Evolutionary conservation across 30 jellyfish, hydroid and myxozoan genomes (phyloP).

Genomic region (Turritopsis rubra): DNA sequence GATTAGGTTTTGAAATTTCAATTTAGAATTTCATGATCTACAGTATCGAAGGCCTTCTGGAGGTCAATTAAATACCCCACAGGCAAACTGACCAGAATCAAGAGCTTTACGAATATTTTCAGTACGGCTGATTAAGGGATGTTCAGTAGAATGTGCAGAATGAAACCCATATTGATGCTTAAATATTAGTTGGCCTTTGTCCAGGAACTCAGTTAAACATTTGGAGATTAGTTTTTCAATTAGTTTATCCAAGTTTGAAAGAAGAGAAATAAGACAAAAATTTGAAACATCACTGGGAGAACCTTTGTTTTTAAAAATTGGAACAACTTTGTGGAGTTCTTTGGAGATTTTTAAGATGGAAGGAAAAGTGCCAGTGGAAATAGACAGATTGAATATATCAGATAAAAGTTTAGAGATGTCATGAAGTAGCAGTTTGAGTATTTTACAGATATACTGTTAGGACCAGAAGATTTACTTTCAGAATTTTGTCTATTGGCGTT

Average conservation of each 20-base stretch:
- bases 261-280: background rate
- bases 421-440: background rate
- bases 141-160: background rate
- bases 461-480: background rate
- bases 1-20: too few relatives aligned
- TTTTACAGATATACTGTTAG: background rate
- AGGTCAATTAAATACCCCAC: background rate
- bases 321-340: background rate
- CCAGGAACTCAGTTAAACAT: background rate
- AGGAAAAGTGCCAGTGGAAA: background rate
- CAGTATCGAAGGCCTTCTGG: background rate
- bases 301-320: background rate
- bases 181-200: too few relatives aligned
- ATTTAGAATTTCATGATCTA: background rate
- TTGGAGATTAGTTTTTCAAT: background rate
- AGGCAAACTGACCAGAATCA: background rate
- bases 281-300: background rate
- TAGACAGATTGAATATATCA: background rate
- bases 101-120: background rate
- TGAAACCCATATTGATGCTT: background rate
- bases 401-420: background rate
- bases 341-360: background rate
- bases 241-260: background rate
- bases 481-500: too few relatives aligned
- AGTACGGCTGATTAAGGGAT: background rate